Conservation (phyloP, 1,140 invertebrate species). For the Drosophila nasuta region DNA sequence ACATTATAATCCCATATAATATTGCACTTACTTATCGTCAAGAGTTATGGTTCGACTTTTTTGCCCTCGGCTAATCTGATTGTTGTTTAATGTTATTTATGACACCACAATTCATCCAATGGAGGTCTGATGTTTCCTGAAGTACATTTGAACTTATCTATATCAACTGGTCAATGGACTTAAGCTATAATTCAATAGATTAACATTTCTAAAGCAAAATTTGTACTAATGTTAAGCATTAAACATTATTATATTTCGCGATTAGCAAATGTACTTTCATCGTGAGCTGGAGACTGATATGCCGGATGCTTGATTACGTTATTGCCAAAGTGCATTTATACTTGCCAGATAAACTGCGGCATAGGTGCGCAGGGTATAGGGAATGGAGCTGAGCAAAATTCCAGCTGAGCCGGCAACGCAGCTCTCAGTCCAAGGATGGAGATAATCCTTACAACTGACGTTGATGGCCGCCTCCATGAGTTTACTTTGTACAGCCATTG, state of each 20-base stretch:
- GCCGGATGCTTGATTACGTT: neutral
- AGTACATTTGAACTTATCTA: neutral
- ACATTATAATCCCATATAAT: too few relatives aligned
- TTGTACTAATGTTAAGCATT: neutral
- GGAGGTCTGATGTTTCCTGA: neutral
- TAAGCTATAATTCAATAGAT: neutral
- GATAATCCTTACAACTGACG: conserved; percentile 88
- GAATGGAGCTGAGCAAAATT: conserved; percentile 87
- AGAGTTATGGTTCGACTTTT: neutral
- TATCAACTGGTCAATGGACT: neutral
- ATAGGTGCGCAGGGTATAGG: conserved; percentile 88
- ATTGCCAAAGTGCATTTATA: neutral
- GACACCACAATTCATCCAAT: neutral
- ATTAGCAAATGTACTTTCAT: neutral
- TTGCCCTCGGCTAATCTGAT: neutral
- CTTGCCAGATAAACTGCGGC: conserved; percentile 6
- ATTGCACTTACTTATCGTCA: neutral
- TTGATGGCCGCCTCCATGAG: conserved; percentile 68
- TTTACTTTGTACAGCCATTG: conserved; percentile 88
- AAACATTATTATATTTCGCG: neutral
- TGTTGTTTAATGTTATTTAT: conserved; percentile 1
- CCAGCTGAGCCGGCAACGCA: conserved; percentile 88
- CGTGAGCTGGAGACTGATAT: neutral
- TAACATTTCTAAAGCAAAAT: neutral
- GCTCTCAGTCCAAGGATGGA: conserved; percentile 91